These are phyloP conservation scores for Taphrorychus bicolor DNA, from an alignment of 2,888 invertebrate species.

Conservation along the genomic window DNA sequence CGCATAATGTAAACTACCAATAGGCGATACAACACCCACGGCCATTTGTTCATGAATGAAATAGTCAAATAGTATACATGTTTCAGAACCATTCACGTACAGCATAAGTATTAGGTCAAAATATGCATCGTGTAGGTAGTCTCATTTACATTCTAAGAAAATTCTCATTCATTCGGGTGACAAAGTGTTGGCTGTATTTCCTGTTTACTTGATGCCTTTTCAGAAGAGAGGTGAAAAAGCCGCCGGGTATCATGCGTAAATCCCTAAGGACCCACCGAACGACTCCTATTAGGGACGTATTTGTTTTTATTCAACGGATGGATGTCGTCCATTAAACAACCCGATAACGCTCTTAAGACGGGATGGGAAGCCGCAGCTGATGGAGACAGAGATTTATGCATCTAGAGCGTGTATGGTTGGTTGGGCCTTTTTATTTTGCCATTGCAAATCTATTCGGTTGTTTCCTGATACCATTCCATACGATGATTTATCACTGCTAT, in stretches of 20 bases:
- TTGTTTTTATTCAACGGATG: slow-evolving; percentile 26
- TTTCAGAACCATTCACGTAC: neutral
- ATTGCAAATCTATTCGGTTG: slow-evolving; percentile 7
- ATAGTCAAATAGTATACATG: neutral
- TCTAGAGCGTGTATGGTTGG: slow-evolving; percentile 7
- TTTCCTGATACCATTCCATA: neutral
- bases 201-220: neutral
- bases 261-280: too few species aligned
- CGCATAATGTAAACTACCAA: neutral
- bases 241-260: neutral
- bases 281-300: slow-evolving; percentile 20
- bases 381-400: slow-evolving; percentile 27
- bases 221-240: neutral
- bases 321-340: slow-evolving; percentile 27
- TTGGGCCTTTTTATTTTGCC: neutral
- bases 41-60: neutral
- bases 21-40: neutral
- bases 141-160: neutral
- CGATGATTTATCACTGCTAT: neutral
- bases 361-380: slow-evolving; percentile 22
- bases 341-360: slow-evolving; percentile 22
- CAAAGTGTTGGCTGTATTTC: neutral
- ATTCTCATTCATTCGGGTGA: neutral
- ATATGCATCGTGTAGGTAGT: neutral
- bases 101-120: neutral